Evolutionary conservation across 2,113 vertebrate genomes (phyloP), one percentile per base, ranked within the genome.

Genomic region (Apteryx mantelli): DNA sequence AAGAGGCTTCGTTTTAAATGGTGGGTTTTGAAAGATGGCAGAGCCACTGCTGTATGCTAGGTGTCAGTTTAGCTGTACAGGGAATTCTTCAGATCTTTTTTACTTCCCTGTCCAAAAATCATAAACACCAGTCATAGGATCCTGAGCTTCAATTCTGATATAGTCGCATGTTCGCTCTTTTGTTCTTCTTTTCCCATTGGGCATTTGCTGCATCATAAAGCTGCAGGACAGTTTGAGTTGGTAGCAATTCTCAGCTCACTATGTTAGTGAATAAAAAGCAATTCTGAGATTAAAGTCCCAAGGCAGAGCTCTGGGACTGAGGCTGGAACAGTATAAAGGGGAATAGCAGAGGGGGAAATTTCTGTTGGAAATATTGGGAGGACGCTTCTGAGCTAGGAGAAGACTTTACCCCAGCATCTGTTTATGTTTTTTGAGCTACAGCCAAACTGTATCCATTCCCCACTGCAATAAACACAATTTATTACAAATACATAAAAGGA

Each of bases 21-120:
- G 11, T 26, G 26, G 13, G 9, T 5, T 50, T 75, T 34, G 58
- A 56, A 38, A 46, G 86, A 3, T 40, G 20, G 40, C 64, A 40
- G 55, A 83, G 58, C 26, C n/a, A 8, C 18, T 0, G 4, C 65
- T 8, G 34, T 26, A 15, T 4, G 24, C 61, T 10, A 32, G 8
- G 34, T 0, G 4, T 25, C 52, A 9, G 13, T 46, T 50, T 25
- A 46, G 19, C 70, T 48, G 3, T 9, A 10, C 22, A 34, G 46
- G 34, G 22, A 44, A n/a, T 11, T 34, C 48, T 34, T 22, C 24
- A n/a, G 34, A n/a, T 42, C 16, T 52, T 38, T 60, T 78, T 64
- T 10, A 12, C 9, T 58, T 75, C 64, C 4, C 19, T 73, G 26
- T 44, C 56, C 42, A 32, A 64, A 40, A 1, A 14, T 18, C 4